Evolutionary conservation across 2,888 invertebrate species (phyloP).

Genomic region (Geotrupes spiniger): DNA sequence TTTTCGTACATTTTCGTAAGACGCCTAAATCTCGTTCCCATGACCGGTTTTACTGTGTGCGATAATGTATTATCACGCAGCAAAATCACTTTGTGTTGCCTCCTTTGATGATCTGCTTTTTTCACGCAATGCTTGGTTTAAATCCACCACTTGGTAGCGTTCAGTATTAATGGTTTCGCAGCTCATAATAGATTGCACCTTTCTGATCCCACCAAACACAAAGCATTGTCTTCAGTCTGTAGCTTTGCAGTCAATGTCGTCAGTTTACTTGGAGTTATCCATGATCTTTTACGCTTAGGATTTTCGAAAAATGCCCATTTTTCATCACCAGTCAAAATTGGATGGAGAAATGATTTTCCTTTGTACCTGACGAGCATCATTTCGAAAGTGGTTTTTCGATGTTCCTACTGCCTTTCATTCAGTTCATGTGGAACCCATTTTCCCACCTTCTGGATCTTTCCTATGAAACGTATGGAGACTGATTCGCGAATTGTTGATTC

Average conservation of each 20-base stretch:
- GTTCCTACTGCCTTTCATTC: constrained; percentile 19
- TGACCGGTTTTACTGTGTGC: no score
- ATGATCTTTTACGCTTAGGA: constrained; percentile 17
- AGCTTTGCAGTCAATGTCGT: constrained; percentile 22
- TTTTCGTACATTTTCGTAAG: no score
- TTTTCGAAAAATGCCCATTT: constrained; percentile 22
- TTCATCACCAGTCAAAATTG: constrained; percentile 24
- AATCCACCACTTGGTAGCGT: constrained; percentile 20
- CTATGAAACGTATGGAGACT: constrained; percentile 30
- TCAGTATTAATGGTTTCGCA: constrained; percentile 19
- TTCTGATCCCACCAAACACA: constrained; percentile 27
- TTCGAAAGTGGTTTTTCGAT: constrained; percentile 18
- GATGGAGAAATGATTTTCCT: constrained; percentile 23
- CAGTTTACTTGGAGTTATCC: constrained; percentile 7
- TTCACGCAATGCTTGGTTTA: constrained; percentile 10
- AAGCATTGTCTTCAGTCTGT: constrained; percentile 25
- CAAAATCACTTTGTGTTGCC: no score
- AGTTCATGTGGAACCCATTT: constrained; percentile 31
- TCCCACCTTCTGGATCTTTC: constrained; percentile 29
- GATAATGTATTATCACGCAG: no score
- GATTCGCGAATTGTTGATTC: constrained; percentile 12
- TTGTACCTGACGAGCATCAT: constrained; percentile 21
- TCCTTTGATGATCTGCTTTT: neutral
- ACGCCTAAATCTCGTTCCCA: no score
- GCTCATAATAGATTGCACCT: constrained; percentile 25